Evolutionary conservation across 2,888 invertebrate genomes (phyloP).

Genomic region (Noctua fimbriata): DNA sequence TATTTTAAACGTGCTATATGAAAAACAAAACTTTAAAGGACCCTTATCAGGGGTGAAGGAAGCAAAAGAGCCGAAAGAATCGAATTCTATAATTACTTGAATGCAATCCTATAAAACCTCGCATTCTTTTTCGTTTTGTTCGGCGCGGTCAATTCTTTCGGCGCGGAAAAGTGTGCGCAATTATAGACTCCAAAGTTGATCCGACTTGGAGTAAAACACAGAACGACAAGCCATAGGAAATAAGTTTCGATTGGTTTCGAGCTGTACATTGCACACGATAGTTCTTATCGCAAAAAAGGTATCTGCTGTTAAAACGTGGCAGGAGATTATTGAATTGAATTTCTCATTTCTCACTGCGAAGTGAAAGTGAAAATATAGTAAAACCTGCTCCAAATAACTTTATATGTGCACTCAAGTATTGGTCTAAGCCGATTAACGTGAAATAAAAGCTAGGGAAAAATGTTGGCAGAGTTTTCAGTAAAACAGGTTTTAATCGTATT

Average conservation of each 20-base stretch:
- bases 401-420: neutral
- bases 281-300: neutral
- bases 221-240: neutral
- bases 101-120: neutral
- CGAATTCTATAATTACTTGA: neutral
- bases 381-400: neutral
- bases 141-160: too few relatives aligned
- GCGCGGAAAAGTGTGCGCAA: neutral
- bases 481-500: conserved; percentile 23
- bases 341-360: neutral
- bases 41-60: neutral
- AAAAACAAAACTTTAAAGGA: neutral
- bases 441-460: conserved; percentile 8
- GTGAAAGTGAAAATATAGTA: neutral
- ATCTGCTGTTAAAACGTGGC: neutral
- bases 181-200: neutral
- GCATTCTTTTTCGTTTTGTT: neutral
- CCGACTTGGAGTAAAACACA: neutral
- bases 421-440: neutral
- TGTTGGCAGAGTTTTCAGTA: neutral
- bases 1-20: neutral
- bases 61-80: neutral
- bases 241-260: neutral
- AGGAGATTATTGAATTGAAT: neutral
- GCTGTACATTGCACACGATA: neutral